Conservation (phyloP, 2,797 vertebrate species). For the Falco biarmicus region DNA sequence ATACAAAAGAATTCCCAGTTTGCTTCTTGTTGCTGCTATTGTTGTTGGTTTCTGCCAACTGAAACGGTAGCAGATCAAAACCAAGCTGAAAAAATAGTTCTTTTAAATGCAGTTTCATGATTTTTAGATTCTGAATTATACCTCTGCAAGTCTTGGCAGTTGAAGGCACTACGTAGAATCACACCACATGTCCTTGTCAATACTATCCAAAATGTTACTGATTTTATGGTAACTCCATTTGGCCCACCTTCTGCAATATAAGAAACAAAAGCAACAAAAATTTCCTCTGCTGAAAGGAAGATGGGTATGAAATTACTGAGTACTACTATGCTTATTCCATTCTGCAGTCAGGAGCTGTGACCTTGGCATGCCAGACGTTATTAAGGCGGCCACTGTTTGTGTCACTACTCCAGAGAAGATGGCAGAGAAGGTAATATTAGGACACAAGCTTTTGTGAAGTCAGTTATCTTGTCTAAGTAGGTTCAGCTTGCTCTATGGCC, state of each 20-base stretch:
- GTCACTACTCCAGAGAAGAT: neutral
- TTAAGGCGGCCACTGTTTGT: neutral
- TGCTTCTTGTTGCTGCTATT: neutral
- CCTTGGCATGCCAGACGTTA: neutral
- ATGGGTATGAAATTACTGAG: neutral
- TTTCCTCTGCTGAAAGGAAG: neutral
- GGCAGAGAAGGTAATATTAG: neutral
- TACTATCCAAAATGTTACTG: neutral
- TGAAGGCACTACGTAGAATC: neutral
- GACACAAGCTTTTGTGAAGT: neutral
- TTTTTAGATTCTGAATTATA: neutral
- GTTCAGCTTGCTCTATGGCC: neutral
- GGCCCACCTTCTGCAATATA: neutral
- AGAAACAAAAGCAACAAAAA: neutral
- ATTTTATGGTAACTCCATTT: neutral
- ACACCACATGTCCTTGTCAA: neutral
- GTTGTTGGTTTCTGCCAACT: neutral
- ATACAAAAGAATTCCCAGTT: neutral
- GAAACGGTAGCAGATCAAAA: neutral
- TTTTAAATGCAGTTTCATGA: neutral
- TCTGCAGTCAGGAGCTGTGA: neutral
- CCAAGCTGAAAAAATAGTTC: neutral
- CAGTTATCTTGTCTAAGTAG: neutral
- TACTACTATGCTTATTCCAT: neutral
- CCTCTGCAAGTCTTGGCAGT: neutral